Conservation (phyloP, 1,140 invertebrate species). For the Andrena cerasifolii region DNA sequence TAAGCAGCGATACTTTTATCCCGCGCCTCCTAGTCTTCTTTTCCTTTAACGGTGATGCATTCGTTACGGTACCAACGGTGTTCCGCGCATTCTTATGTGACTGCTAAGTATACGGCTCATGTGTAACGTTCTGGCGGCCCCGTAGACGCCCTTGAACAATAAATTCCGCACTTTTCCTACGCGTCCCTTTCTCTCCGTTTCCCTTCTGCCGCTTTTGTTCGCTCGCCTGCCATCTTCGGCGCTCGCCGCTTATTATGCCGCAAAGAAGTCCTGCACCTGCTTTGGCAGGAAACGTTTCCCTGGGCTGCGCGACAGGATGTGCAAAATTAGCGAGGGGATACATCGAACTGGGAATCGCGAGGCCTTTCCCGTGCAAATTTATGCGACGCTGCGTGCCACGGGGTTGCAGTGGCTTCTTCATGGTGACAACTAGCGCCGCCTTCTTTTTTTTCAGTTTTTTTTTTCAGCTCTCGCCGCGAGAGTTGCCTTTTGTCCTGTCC, state of each 20-base stretch:
- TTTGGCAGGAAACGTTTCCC: constrained; percentile 22
- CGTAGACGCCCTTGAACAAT: constrained; percentile 67
- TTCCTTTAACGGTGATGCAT: constrained; percentile 63
- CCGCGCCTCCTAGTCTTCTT: constrained; percentile 28
- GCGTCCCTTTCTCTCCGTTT: not conserved
- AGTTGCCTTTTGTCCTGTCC: no score
- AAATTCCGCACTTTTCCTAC: constrained; percentile 39
- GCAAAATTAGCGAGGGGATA: constrained; percentile 17
- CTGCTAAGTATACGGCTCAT: constrained; percentile 59
- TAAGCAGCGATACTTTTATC: constrained; percentile 69
- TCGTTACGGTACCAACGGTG: constrained; percentile 60
- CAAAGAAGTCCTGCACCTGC: constrained; percentile 31
- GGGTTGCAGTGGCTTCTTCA: not conserved
- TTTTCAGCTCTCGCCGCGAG: no score
- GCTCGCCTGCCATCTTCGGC: not conserved
- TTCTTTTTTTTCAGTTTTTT: no score
- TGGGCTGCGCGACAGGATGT: not conserved
- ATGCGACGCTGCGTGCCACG: not conserved
- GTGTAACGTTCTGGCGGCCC: constrained; percentile 54
- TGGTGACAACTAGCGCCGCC: not conserved
- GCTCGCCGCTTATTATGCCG: not conserved
- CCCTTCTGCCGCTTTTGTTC: not conserved
- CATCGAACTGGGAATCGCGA: not conserved
- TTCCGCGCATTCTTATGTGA: constrained; percentile 57
- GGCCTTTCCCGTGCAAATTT: not conserved